Conservation (phyloP, 2,797 vertebrate genomes). For the Tiaroga cobitis region DNA sequence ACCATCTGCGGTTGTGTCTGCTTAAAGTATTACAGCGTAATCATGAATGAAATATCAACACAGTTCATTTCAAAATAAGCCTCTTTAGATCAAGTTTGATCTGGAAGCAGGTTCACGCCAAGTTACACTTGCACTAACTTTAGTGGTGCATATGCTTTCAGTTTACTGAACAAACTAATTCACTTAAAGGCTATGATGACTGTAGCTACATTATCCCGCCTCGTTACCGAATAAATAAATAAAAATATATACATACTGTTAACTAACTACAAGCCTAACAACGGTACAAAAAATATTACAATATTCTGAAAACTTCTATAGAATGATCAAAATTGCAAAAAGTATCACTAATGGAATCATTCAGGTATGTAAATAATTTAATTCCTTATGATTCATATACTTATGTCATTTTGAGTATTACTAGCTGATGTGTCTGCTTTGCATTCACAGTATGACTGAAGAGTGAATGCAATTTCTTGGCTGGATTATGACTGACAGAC, state of each 20-base stretch:
- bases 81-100: conserved; percentile 5
- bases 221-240: no score
- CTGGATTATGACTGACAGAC: conserved; percentile 69
- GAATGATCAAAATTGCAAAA: background rate
- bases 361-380: background rate
- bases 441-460: conserved; percentile 24
- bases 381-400: background rate
- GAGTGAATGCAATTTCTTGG: conserved; percentile 58
- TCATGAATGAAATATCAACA: conserved; percentile 55
- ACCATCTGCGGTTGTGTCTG: conserved; percentile 57
- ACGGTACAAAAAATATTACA: background rate
- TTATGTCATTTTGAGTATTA: conserved; percentile 7
- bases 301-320: background rate
- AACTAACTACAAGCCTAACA: background rate
- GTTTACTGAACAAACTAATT: background rate
- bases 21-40: conserved; percentile 40
- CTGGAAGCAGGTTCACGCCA: conserved; percentile 1
- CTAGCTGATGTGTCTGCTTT: conserved; percentile 26
- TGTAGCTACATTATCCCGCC: no score
- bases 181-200: no score
- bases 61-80: conserved; percentile 44
- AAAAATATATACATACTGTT: background rate
- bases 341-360: background rate
- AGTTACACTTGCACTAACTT: background rate
- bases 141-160: background rate